Evolutionary conservation across 2,888 invertebrate genomes (phyloP).

Genomic region (Trachelus tabidus): DNA sequence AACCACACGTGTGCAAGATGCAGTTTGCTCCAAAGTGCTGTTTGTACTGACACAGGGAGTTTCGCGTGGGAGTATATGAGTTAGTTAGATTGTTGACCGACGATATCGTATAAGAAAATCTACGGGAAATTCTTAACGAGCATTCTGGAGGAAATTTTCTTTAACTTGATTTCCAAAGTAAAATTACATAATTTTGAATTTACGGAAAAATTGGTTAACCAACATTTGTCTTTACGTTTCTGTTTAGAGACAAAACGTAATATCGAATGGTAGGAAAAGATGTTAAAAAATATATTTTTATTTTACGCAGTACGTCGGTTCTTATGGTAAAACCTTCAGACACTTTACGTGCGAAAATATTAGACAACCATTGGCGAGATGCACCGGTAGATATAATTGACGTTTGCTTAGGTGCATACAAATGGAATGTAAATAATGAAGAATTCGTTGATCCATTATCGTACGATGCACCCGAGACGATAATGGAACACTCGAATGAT

Average conservation of each 20-base stretch:
- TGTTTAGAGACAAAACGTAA: background rate
- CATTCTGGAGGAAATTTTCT: background rate
- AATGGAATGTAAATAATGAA: background rate
- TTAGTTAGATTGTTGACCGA: background rate
- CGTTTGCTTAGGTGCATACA: background rate
- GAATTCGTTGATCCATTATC: background rate
- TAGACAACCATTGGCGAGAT: background rate
- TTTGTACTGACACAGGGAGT: background rate
- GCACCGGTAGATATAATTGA: background rate
- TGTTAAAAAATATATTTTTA: too few species aligned
- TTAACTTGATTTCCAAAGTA: background rate
- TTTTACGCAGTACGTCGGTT: background rate
- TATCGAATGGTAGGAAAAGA: too few species aligned
- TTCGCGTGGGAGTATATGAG: background rate
- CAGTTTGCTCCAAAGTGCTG: background rate
- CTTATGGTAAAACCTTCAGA: background rate
- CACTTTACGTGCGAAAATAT: background rate
- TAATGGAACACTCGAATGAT: background rate
- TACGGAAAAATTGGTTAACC: background rate
- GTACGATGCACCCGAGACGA: background rate
- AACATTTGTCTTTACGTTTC: background rate
- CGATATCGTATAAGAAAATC: background rate
- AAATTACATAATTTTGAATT: background rate
- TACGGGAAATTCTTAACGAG: background rate
- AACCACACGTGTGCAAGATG: background rate